Evolutionary conservation across 2,113 vertebrate genomes (phyloP), one percentile per base, ranked within the genome.

Genomic region (Phoenicopterus ruber): DNA sequence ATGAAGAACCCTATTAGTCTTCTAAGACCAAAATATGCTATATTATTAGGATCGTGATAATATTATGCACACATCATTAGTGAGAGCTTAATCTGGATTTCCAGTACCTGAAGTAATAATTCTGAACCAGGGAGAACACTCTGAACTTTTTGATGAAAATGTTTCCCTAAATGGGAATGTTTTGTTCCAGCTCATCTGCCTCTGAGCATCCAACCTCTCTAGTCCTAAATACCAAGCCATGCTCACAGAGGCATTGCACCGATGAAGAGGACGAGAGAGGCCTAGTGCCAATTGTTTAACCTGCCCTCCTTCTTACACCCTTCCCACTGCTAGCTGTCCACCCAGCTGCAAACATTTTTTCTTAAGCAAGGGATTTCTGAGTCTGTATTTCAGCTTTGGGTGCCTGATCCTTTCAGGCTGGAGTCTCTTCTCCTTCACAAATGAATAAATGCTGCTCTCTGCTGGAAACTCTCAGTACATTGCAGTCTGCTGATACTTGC

Each of bases 391-490:
- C 67, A 91, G 34, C 36, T 46, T 61, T 13, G 26, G 5, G 16
- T 13, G 17, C 28, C 42, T 10, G 44, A 22, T 32, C 9, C 13
- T 50, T 57, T 34, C 88, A 54, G 47, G 42, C 28, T 25, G 36
- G 47, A 62, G n/a, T 13, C 10, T 17, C 36, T 10, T 29, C 31
- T 66, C 29, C 62, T 66, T 65, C 84, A 96, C 72, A 91, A 73
- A 81, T 95, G 92, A 94, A 90, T 49, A 93, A 94, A 97, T 96
- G 90, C 97, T 97, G 96, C 97, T 90, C 97, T 73, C 97, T 98
- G 90, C 91, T 97, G 97, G 96, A 95, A 90, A 29, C 8, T 54
- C 40, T 16, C 25, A 1, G 71, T 29, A 28, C 2, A 0, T 38
- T 50, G 38, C 80, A 49, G 44, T 29, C 46, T 54, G 61, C 3